Percentiles rank a stretch among this genome's conserved stretches.
phyloP scores from a whole-genome alignment of 2,113 vertebrate genomes.

The Pogona vitticeps region DNA sequence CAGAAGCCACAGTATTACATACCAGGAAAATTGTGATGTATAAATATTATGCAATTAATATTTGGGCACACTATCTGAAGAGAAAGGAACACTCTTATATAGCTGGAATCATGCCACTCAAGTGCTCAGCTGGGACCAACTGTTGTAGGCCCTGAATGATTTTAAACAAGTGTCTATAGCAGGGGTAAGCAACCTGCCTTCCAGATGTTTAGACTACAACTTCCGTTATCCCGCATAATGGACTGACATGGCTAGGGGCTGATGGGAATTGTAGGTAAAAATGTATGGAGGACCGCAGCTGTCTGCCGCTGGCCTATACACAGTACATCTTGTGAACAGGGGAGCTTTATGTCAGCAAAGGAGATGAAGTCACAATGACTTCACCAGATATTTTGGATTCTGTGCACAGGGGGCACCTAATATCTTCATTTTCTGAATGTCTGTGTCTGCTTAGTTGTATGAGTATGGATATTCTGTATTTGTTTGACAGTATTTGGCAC shows the following conservation, averaged over 20 bases:
- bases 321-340: slow-evolving; percentile 88
- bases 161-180: too few relatives aligned
- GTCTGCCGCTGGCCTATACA: too few relatives aligned
- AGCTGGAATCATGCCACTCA: too few relatives aligned
- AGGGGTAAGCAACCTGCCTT: too few relatives aligned
- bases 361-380: slow-evolving; percentile 96
- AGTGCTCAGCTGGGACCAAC: too few relatives aligned
- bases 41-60: too few relatives aligned
- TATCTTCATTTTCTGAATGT: background rate
- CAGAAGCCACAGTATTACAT: background rate
- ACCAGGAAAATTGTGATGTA: background rate
- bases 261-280: too few relatives aligned
- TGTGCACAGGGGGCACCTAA: background rate
- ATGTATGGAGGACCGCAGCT: too few relatives aligned
- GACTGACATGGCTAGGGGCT: too few relatives aligned
- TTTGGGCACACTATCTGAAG: background rate
- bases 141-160: too few relatives aligned
- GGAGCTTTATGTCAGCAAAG: slow-evolving; percentile 95
- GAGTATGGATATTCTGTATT: background rate
- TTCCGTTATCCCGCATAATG: too few relatives aligned
- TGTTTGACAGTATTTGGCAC: background rate
- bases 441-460: background rate
- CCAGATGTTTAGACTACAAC: too few relatives aligned
- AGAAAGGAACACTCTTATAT: background rate
- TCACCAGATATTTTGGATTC: slow-evolving; percentile 90